These are phyloP conservation scores for Furcifer pardalis DNA, from an alignment of 2,797 vertebrate species.

Conservation along the genomic window DNA sequence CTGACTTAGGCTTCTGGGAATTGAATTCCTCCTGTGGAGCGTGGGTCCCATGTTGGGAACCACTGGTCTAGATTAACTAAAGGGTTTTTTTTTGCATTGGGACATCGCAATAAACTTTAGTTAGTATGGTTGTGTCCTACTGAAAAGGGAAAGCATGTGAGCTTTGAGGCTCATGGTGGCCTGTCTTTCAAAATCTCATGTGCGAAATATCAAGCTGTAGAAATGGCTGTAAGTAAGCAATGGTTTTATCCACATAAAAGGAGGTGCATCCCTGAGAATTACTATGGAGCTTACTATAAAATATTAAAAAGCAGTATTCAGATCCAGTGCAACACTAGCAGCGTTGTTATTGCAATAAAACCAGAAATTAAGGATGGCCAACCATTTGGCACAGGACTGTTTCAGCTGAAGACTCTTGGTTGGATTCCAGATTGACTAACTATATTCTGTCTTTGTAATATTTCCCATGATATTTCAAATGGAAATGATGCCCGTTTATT, in stretches of 20 bases:
- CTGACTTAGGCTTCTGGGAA: too few relatives aligned
- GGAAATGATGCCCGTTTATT: conserved; percentile 42
- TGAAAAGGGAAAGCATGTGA: not conserved
- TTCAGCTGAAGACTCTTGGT: conserved; percentile 30
- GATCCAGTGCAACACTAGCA: not conserved
- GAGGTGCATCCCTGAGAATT: too few relatives aligned
- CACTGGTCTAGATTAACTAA: not conserved
- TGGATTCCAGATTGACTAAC: not conserved
- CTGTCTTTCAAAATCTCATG: too few relatives aligned
- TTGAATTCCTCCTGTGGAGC: too few relatives aligned
- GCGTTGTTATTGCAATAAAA: not conserved
- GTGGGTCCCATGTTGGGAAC: too few relatives aligned
- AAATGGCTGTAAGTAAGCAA: too few relatives aligned
- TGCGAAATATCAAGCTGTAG: too few relatives aligned
- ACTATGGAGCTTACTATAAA: not conserved
- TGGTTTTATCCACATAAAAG: too few relatives aligned
- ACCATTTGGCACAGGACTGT: conserved; percentile 18
- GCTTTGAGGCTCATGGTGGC: not conserved
- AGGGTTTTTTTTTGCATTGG: not conserved
- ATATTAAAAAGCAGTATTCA: not conserved
- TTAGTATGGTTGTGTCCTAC: not conserved
- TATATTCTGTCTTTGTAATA: conserved; percentile 24
- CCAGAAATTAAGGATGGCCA: not conserved
- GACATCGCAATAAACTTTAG: too few relatives aligned
- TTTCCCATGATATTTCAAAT: conserved; percentile 39